Conservation (phyloP, 2,888 invertebrate species). For the Lissonota sp. region DNA sequence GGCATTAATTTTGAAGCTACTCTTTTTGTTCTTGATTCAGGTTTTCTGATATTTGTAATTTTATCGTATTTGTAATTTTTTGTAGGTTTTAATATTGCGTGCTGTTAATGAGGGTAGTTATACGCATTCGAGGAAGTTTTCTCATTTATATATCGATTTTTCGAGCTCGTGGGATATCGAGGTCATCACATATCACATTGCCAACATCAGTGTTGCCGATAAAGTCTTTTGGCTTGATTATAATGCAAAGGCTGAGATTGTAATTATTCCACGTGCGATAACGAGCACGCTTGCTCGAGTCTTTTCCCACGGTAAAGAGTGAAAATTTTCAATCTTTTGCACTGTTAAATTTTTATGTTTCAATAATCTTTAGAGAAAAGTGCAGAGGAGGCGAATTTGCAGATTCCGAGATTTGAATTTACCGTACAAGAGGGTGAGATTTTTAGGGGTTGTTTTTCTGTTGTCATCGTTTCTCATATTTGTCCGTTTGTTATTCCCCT, state of each 20-base stretch:
- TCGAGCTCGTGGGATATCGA: conserved; percentile 22
- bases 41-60: background rate
- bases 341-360: background rate
- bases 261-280: conserved; percentile 53
- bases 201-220: conserved; percentile 30
- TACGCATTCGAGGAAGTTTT: background rate
- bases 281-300: conserved; percentile 41
- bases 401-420: conserved; percentile 4
- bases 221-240: conserved; percentile 43
- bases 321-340: no score
- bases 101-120: background rate
- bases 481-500: conserved; percentile 23
- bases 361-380: background rate
- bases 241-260: conserved; percentile 41
- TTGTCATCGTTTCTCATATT: conserved; percentile 26
- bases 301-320: background rate
- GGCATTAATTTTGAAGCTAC: background rate
- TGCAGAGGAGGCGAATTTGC: background rate
- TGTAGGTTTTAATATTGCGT: no score
- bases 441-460: background rate
- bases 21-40: background rate
- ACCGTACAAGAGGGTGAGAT: background rate
- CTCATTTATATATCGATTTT: conserved; percentile 33
- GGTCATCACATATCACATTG: conserved; percentile 39
- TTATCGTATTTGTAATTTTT: no score